Percentiles rank a stretch among this genome's conserved stretches.
Evolutionary conservation across 2,113 vertebrate species (phyloP).

Genomic region (Falco punctatus): DNA sequence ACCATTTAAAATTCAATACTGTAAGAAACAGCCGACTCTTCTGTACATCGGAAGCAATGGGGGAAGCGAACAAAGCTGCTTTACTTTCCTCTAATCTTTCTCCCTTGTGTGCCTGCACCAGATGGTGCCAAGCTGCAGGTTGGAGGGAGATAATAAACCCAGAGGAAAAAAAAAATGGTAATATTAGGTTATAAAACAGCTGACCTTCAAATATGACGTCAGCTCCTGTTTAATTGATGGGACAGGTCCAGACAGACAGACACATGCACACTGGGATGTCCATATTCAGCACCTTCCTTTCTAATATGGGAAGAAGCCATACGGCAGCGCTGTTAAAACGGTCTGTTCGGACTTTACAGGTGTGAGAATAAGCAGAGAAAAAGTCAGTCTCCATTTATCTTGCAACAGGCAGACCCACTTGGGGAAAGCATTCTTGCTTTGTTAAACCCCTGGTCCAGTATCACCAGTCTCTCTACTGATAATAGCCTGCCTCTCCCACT

Average conservation of each 20-base stretch:
- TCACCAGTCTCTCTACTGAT: neutral
- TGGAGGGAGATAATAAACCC: conserved; percentile 52
- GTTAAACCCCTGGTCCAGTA: neutral
- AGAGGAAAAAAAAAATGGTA: neutral
- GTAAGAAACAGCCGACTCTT: neutral
- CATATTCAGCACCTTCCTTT: neutral
- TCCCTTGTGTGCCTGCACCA: conserved; percentile 32
- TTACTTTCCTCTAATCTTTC: conserved; percentile 42
- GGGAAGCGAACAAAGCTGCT: conserved; percentile 2
- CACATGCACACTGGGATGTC: conserved; percentile 11
- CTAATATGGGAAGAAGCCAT: neutral
- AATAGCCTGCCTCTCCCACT: neutral
- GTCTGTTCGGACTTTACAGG: neutral
- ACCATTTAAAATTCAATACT: neutral
- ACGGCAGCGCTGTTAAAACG: neutral
- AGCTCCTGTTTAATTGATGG: conserved; percentile 21
- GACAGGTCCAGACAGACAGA: conserved; percentile 39
- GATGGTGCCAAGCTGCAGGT: conserved; percentile 40
- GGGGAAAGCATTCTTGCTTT: neutral
- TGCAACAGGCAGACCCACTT: neutral
- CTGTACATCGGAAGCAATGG: conserved; percentile 11
- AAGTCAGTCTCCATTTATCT: neutral
- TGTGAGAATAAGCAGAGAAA: neutral
- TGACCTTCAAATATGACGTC: conserved; percentile 53
- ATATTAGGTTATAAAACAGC: conserved; percentile 48